Evolutionary conservation across 2,797 vertebrate species (phyloP).

Genomic region (Acanthurus leucopareius): DNA sequence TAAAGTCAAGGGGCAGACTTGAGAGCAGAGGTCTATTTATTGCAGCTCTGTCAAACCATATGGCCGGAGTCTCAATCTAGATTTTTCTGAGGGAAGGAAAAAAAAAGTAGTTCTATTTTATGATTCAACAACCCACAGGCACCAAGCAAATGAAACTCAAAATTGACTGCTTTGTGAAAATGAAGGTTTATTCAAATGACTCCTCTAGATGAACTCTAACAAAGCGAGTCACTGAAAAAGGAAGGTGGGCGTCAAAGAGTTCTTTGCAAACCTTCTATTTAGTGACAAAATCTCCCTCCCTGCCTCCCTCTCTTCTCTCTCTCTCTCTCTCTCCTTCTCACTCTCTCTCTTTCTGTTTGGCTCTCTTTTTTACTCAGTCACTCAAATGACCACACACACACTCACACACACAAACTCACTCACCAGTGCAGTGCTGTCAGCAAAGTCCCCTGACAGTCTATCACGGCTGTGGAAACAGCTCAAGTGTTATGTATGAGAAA

Average conservation of each 20-base stretch:
- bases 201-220: constrained; percentile 60
- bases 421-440: constrained; percentile 76
- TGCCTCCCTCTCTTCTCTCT: constrained; percentile 1
- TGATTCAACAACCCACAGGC: constrained; percentile 63
- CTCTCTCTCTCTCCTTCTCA: constrained; percentile 42
- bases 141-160: constrained; percentile 51
- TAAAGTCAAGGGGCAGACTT: constrained; percentile 35
- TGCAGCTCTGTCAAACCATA: constrained; percentile 49
- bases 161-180: constrained; percentile 65
- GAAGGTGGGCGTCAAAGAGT: constrained; percentile 61
- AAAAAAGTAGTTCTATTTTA: constrained; percentile 58
- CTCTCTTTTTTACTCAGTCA: constrained; percentile 65
- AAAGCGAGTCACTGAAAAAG: constrained; percentile 39
- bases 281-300: constrained; percentile 66
- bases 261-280: constrained; percentile 66
- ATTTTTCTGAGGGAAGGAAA: constrained; percentile 17
- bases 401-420: constrained; percentile 46
- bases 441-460: constrained; percentile 79
- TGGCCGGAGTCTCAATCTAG: constrained; percentile 34
- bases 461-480: constrained; percentile 73
- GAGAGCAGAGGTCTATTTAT: constrained; percentile 50
- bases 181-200: constrained; percentile 68
- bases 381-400: constrained; percentile 56
- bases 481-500: constrained; percentile 77
- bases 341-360: constrained; percentile 42